A percentile compares a stretch with the other conserved stretches of the same genome.
Evolutionary conservation across 2,888 invertebrate species (phyloP).

Genomic region (Idaea straminata): DNA sequence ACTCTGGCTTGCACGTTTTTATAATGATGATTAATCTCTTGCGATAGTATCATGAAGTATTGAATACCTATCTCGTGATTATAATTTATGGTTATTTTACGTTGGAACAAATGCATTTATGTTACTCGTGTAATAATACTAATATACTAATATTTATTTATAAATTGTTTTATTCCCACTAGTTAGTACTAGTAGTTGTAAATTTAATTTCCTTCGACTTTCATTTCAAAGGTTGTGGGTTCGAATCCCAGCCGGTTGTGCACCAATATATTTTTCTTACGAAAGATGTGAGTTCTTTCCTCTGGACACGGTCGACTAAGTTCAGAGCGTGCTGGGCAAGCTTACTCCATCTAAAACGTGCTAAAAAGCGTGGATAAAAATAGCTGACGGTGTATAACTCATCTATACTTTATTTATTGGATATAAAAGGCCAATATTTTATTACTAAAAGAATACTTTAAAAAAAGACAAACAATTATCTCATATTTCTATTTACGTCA

Average conservation of each 20-base stretch:
- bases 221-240: not conserved
- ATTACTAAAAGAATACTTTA: not conserved
- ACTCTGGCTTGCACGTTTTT: slow-evolving; percentile 19
- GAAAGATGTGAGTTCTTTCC: too few relatives aligned
- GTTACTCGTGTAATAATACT: slow-evolving; percentile 34
- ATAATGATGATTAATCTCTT: slow-evolving; percentile 21
- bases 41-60: slow-evolving; percentile 9
- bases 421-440: not conserved
- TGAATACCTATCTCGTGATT: not conserved
- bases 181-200: too few relatives aligned
- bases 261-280: too few relatives aligned
- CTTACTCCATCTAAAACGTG: too few relatives aligned
- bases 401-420: too few relatives aligned
- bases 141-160: slow-evolving; percentile 47
- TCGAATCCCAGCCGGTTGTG: too few relatives aligned
- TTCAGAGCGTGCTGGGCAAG: too few relatives aligned
- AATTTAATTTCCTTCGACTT: slow-evolving; percentile 2
- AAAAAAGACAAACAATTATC: not conserved
- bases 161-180: slow-evolving; percentile 32
- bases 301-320: too few relatives aligned
- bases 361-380: too few relatives aligned
- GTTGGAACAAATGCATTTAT: slow-evolving; percentile 38
- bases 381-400: too few relatives aligned
- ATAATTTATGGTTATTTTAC: slow-evolving; percentile 7
- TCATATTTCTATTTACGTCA: not conserved